Evolutionary conservation across 2,888 invertebrate species (phyloP), one percentile per base, ranked within the genome.

Genomic region (Drosophila silvestris): DNA sequence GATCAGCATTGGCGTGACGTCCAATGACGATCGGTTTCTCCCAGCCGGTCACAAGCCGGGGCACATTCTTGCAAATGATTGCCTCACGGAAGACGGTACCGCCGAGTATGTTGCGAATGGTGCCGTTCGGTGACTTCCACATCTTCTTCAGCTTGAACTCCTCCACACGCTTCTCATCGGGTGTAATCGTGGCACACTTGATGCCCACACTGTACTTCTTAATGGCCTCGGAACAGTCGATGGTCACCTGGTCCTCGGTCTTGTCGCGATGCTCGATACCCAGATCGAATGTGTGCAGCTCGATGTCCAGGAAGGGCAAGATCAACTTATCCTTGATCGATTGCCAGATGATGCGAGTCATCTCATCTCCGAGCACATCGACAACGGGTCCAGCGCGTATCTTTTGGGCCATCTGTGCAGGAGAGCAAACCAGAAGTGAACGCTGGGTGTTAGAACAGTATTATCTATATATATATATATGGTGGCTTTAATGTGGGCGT

Each of bases 311-410:
- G 94, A 98, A 99, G 1, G 99, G 99, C 76, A 99, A 94, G 91
- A 99, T 99, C 47, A 99, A 95, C 94, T 99, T 99, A 70, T 99
- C 96, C 94, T 99, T 99, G 90, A 99, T 99, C 44, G 97, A 95
- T 91, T 99, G 98, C 99, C 99, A 99, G 92, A 99, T 99, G 81
- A 99, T 97, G 88, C 99, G 95, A 51, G 98, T 98, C 98, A 98
- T 98, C 94, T 98, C 98, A 95, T 98, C 98, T n/a, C 98, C 98
- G 63, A 98, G 95, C 89, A 98, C 96, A 93, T 98, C 98, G 57
- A 98, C 98, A 77, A 98, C 97, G 57, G 98, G 97, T 92, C 98
- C 98, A 82, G 95, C 96, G 94, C 96, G 95, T 82, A 96, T 96
- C 94, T 96, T 96, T 86, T 85, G 89, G 52, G 93, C 89, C 93